These are phyloP conservation scores for Gandaritis pyraliata DNA, from an alignment of 2,888 invertebrate species.

Conservation along the genomic window DNA sequence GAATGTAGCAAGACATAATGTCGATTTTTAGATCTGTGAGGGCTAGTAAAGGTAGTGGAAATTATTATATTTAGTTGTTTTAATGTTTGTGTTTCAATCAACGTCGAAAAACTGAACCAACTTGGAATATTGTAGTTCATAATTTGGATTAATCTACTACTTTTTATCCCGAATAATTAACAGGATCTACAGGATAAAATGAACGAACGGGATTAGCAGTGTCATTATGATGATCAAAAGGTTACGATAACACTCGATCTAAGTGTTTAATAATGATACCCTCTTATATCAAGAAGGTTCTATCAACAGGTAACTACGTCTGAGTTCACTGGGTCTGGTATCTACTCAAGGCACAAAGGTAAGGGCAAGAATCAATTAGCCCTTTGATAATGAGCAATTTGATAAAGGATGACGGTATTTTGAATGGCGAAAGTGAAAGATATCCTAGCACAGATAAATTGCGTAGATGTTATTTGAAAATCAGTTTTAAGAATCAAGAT, in stretches of 20 bases:
- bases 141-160: too few relatives aligned
- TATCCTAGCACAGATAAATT: constrained; percentile 3
- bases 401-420: constrained; percentile 35
- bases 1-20: background rate
- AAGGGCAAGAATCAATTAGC: constrained; percentile 37
- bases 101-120: too few relatives aligned
- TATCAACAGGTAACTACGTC: constrained; percentile 23
- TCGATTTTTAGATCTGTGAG: too few relatives aligned
- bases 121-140: too few relatives aligned
- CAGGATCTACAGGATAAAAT: too few relatives aligned
- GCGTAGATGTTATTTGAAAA: background rate
- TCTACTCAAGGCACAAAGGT: constrained; percentile 31
- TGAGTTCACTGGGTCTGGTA: constrained; percentile 13
- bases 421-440: constrained; percentile 6
- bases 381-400: constrained; percentile 35
- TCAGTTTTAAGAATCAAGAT: background rate
- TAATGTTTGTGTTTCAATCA: too few relatives aligned
- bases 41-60: background rate
- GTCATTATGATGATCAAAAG: constrained; percentile 5
- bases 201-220: too few relatives aligned
- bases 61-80: too few relatives aligned
- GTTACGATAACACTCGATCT: constrained; percentile 11
- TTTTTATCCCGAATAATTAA: too few relatives aligned
- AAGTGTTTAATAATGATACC: constrained; percentile 19
- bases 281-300: constrained; percentile 22